Evolutionary conservation across 2,888 invertebrate species (phyloP).

Genomic region (Proisotoma minuta): DNA sequence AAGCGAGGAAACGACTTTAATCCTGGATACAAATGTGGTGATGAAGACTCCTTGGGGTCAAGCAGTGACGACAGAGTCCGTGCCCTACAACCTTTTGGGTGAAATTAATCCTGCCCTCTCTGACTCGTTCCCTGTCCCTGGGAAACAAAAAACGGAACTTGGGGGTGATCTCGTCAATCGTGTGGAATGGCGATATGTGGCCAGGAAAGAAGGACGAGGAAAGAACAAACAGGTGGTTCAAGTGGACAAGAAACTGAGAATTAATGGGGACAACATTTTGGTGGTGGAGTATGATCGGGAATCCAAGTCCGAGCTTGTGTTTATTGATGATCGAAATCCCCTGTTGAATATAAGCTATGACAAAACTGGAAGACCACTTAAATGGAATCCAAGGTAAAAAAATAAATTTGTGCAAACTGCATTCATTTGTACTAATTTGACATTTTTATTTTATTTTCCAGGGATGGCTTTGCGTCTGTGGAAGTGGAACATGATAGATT

Average conservation of each 20-base stretch:
- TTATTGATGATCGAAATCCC: constrained; percentile 81
- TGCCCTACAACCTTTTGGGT: constrained; percentile 82
- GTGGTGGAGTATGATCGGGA: constrained; percentile 88
- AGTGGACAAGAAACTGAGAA: constrained; percentile 75
- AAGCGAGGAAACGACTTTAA: constrained; percentile 72
- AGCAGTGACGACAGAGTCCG: constrained; percentile 79
- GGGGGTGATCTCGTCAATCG: constrained; percentile 85
- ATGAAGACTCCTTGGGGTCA: constrained; percentile 82
- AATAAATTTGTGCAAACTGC: background rate
- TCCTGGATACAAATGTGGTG: constrained; percentile 77
- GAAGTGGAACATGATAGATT: constrained; percentile 88
- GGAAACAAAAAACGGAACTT: constrained; percentile 82
- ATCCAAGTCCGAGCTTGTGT: constrained; percentile 76
- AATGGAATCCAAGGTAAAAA: constrained; percentile 65
- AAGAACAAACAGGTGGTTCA: constrained; percentile 67
- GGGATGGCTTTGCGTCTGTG: constrained; percentile 80
- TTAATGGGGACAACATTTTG: constrained; percentile 86
- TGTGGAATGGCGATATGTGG: constrained; percentile 93
- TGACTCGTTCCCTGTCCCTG: constrained; percentile 85
- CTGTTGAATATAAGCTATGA: constrained; percentile 78
- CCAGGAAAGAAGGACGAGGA: constrained; percentile 65
- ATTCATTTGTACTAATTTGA: background rate
- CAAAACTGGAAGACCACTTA: constrained; percentile 70
- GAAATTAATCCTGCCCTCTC: constrained; percentile 82
- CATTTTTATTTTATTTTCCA: constrained; percentile 33